Conservation (phyloP, 2,113 vertebrate genomes). For the Ceyx melanurus region DNA sequence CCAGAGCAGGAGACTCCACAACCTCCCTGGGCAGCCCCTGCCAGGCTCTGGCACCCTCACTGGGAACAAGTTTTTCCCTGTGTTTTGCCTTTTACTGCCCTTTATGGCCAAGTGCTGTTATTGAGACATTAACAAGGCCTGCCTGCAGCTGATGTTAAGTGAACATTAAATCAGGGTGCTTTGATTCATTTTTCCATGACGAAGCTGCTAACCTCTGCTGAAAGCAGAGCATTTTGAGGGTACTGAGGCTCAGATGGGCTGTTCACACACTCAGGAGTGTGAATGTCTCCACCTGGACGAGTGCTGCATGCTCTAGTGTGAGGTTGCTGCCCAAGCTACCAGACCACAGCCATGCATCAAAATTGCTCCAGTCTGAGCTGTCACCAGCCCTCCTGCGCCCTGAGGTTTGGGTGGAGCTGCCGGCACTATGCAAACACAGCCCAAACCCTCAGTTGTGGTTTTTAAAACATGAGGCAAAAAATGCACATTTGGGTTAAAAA, state of each 20-base stretch:
- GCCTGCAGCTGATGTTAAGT: no score
- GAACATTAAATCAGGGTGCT: no score
- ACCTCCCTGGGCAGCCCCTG: no score
- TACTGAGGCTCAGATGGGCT: background rate
- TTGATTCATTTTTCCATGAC: no score
- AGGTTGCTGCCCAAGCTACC: background rate
- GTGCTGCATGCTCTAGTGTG: rapidly evolving
- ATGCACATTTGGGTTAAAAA: background rate
- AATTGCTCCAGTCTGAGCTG: background rate
- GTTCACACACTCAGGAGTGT: background rate
- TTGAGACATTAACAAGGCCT: no score
- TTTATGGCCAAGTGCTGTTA: no score
- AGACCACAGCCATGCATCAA: background rate
- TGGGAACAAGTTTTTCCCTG: no score
- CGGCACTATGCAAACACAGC: background rate
- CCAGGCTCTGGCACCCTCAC: no score
- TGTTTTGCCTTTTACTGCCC: no score
- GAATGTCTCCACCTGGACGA: background rate
- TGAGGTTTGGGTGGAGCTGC: background rate
- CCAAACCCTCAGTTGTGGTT: background rate
- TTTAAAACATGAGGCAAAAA: background rate
- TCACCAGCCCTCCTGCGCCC: background rate
- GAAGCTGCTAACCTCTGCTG: no score
- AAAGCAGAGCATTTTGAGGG: background rate
- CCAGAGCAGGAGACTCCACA: no score